Evolutionary conservation across 2,888 invertebrate species (phyloP), one percentile per base, ranked within the genome.

Genomic region (Digitonthophagus gazella): DNA sequence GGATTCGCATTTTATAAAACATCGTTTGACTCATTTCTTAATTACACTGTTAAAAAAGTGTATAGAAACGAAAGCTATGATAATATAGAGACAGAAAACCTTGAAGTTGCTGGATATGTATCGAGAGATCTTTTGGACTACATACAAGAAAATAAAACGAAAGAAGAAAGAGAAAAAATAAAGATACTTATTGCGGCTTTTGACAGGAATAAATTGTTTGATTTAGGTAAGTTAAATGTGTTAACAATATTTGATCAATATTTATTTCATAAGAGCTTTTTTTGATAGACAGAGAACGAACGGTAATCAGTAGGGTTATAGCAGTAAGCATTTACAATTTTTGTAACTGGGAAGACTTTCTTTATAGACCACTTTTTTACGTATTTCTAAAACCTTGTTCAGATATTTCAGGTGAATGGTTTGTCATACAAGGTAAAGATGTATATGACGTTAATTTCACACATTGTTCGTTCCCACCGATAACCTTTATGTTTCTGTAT

Each of bases 61-160:
- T 15, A 28, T 56, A 28, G 15, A 15, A 22, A 57, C 18, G 64
- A 69, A 44, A 56, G 58, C 1, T 58, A 67, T 15, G 58, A 58
- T 19, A 44, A 67, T 19, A 64, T 67, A 19, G 2, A 14, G 0
- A 44, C 28, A 6, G 58, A 64, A 14, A 64, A 69, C 14, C 18
- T 69, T 3, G 67, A 69, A 28, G 61, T 69, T n/a, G 69, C 69
- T 2, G 64, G 44, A 6, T 69, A 69, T 16, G 69, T 69, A 6
- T 63, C 69, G 2, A 57, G 22, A 5, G 67, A 67, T 58, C 15
- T 69, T 2, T 61, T 69, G 15, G 18, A 20, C 0, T 15, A 19
- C 19, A 16, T 69, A 15, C 18, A 19, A 0, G 16, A 44, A 3
- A 55, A 15, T 5, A 15, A 65, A 16, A 63, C 28, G n/a, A n/a